Percentiles rank a stretch among this genome's conserved stretches.
Conservation (phyloP, 2,888 invertebrate species). For the Anthoptus insignis region DNA sequence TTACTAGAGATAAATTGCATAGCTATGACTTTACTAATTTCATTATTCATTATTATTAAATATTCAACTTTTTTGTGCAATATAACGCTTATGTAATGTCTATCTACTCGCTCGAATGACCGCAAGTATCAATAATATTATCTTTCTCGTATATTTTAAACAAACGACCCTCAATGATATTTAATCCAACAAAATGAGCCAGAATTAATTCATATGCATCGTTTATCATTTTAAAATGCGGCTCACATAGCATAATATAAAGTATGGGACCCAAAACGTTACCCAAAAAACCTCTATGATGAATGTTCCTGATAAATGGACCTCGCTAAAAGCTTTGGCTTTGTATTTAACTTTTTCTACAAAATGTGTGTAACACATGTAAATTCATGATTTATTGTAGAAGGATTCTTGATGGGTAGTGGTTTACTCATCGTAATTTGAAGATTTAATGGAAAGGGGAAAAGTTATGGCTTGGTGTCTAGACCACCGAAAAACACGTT, state of each 20-base stretch:
- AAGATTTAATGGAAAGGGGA: conserved; percentile 50
- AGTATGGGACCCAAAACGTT: conserved; percentile 35
- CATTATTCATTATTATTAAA: neutral
- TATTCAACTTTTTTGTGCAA: neutral
- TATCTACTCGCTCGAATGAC: neutral
- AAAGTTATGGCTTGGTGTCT: neutral
- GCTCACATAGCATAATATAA: conserved; percentile 31
- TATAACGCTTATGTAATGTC: neutral
- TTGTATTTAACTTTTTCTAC: conserved; percentile 28
- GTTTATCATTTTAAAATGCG: conserved; percentile 37
- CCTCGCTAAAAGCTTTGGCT: conserved; percentile 34
- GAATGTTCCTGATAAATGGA: conserved; percentile 41
- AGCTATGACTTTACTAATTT: neutral
- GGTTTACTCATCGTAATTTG: neutral
- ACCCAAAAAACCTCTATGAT: conserved; percentile 38
- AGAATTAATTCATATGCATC: conserved; percentile 34
- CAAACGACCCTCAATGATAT: conserved; percentile 27
- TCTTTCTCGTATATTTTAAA: conserved; percentile 27
- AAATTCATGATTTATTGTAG: conserved; percentile 20
- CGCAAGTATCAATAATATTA: conserved; percentile 18
- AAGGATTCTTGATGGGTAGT: conserved; percentile 14
- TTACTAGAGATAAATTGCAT: neutral
- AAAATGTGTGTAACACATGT: conserved; percentile 28
- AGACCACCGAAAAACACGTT: neutral
- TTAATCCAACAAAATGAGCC: conserved; percentile 34